Evolutionary conservation across 2,888 invertebrate species (phyloP), one percentile per base, ranked within the genome.

Genomic region (Apotomis capreana): DNA sequence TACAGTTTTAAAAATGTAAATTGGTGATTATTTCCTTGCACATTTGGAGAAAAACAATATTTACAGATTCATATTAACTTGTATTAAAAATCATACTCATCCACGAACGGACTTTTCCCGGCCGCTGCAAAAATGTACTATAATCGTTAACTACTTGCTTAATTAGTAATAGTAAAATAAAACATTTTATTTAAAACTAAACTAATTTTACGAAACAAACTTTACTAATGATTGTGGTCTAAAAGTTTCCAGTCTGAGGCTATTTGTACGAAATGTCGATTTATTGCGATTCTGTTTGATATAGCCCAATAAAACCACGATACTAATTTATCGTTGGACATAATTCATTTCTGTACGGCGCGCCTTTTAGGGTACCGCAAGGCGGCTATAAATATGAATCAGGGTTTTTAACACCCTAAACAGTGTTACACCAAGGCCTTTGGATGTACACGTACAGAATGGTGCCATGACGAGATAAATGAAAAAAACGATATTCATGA

Each of bases 251-350:
- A 44, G 13, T 6, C 26, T 54, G 58, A 12, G 57, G 64, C 49
- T 49, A 49, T 44, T 55, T 44, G 12, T 64, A 40, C 15, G 4
- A 49, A 3, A n/a, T 12, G 58, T 13, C 6, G 8, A 44, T 64
- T 46, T 46, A 55, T 58, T 65, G 55, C 26, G 40, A 0, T 51
- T 51, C 26, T 46, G 65, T 52, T 70, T 70, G 64, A 65, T 60
- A 60, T 46, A 15, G 37, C 15, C 26, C 54, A 60, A 55, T 63
- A 60, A 70, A 70, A 52, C 40, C 60, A 65, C 12, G 26, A 5
- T 54, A 26, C 15, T 65, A 70, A 70, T 49, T 65, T 65, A 70
- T 65, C 44, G 51, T 67, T 36, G 44, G 6, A n/a, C 57, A 57
- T 71, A 67, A 67, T 61, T 67, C 26, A 67, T 60, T 54, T 65